Conservation (phyloP, 2,888 invertebrate genomes). For the Boloria selene region DNA sequence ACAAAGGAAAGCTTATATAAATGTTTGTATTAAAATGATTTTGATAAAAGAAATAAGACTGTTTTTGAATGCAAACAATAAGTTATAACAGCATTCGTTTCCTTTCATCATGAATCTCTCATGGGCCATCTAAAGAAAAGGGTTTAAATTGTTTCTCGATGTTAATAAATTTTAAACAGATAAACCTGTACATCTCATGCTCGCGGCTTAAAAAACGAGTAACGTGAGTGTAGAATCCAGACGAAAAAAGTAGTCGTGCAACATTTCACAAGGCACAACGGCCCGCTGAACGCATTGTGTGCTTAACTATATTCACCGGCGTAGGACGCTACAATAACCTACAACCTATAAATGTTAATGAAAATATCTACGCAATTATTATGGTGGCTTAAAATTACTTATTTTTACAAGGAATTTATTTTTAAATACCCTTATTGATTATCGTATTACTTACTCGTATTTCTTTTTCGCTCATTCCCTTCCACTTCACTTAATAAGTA, state of each 20-base stretch:
- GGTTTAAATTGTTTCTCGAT: slow-evolving; percentile 81
- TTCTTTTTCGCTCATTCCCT: too few relatives aligned
- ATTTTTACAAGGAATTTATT: background rate
- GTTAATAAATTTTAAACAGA: slow-evolving; percentile 83
- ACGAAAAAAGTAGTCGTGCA: slow-evolving; percentile 83
- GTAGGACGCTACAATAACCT: slow-evolving; percentile 53
- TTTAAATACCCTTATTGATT: too few relatives aligned
- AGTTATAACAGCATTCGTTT: slow-evolving; percentile 66
- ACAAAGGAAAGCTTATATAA: too few relatives aligned
- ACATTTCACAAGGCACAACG: slow-evolving; percentile 82
- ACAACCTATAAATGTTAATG: slow-evolving; percentile 47
- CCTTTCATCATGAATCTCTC: slow-evolving; percentile 75
- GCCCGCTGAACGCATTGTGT: slow-evolving; percentile 80
- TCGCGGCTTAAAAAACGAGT: slow-evolving; percentile 79
- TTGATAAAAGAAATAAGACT: slow-evolving; percentile 38
- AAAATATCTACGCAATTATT: slow-evolving; percentile 31
- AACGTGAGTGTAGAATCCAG: slow-evolving; percentile 80
- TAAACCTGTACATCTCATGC: slow-evolving; percentile 82
- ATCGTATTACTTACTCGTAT: too few relatives aligned
- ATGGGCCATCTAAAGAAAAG: slow-evolving; percentile 73
- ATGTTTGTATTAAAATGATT: background rate
- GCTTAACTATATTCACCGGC: slow-evolving; percentile 76
- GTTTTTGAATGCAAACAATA: slow-evolving; percentile 54
- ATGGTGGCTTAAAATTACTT: background rate
- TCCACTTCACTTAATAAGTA: too few relatives aligned